A percentile compares a stretch with the other conserved stretches of the same genome.
phyloP scores from a whole-genome alignment of 1,140 invertebrate genomes.

The Latrodectus geometricus region DNA sequence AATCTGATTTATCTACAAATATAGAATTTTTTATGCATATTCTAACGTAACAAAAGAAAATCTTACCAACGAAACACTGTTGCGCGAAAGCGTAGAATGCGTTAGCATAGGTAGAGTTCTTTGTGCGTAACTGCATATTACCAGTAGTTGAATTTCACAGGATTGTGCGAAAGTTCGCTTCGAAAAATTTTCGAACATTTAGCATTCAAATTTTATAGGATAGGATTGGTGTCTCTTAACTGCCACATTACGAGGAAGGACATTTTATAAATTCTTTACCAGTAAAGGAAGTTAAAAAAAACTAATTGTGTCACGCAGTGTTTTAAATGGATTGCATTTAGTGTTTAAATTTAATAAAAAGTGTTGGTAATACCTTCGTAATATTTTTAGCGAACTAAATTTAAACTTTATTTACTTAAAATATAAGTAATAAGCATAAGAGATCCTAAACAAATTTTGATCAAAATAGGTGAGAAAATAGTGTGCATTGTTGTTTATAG shows the following conservation, averaged over 20 bases:
- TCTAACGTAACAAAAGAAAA: background rate
- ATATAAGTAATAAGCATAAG: no score
- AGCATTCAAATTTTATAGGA: background rate
- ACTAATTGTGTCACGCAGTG: background rate
- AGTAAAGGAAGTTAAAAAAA: background rate
- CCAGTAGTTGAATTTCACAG: background rate
- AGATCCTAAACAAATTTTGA: no score
- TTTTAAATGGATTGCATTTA: background rate
- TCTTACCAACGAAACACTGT: background rate
- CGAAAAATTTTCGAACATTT: background rate
- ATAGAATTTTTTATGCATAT: background rate
- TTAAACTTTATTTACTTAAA: no score
- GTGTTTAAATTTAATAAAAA: background rate
- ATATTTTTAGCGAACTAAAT: no score
- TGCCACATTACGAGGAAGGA: background rate
- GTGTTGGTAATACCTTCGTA: background rate
- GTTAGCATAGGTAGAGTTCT: background rate
- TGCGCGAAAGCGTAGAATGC: background rate
- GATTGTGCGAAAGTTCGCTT: background rate
- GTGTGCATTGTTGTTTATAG: no score
- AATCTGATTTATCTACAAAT: no score
- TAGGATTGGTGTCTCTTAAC: background rate
- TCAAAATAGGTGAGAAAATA: no score
- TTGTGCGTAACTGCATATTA: background rate
- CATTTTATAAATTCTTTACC: background rate